Conservation (phyloP, 1,140 invertebrate species). For the Drosophila oshimai region DNA sequence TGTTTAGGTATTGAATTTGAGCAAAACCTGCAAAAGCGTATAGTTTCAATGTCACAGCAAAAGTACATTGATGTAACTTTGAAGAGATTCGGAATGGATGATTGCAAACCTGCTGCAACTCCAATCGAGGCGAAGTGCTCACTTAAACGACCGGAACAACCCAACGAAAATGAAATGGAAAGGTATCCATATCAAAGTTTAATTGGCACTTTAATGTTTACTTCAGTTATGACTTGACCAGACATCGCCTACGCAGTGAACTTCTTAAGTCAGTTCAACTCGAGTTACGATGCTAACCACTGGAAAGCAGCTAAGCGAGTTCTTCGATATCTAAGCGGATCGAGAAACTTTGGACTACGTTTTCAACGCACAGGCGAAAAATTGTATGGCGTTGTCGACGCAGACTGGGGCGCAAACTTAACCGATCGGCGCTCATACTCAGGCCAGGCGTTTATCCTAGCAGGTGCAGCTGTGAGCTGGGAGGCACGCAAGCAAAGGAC, state of each 20-base stretch:
- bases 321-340: not conserved
- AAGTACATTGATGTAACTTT: conserved; percentile 4
- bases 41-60: not conserved
- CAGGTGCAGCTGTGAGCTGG: not conserved
- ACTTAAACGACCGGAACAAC: not conserved
- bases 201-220: conserved; percentile 33
- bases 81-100: conserved; percentile 14
- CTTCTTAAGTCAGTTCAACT: conserved; percentile 2
- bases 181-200: conserved; percentile 21
- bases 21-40: not conserved
- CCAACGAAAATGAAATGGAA: conserved; percentile 1
- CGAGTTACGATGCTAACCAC: not conserved
- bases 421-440: not conserved
- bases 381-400: too few relatives aligned
- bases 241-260: not conserved
- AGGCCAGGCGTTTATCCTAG: not conserved
- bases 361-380: not conserved
- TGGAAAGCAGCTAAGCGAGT: conserved; percentile 3
- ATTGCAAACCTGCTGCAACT: conserved; percentile 9
- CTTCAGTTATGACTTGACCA: conserved; percentile 20
- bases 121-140: not conserved
- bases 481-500: not conserved
- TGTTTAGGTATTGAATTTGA: not conserved
- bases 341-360: not conserved
- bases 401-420: not conserved